These are phyloP conservation scores for Cheilosia impressa DNA, from an alignment of 2,888 invertebrate genomes.

Conservation along the genomic window DNA sequence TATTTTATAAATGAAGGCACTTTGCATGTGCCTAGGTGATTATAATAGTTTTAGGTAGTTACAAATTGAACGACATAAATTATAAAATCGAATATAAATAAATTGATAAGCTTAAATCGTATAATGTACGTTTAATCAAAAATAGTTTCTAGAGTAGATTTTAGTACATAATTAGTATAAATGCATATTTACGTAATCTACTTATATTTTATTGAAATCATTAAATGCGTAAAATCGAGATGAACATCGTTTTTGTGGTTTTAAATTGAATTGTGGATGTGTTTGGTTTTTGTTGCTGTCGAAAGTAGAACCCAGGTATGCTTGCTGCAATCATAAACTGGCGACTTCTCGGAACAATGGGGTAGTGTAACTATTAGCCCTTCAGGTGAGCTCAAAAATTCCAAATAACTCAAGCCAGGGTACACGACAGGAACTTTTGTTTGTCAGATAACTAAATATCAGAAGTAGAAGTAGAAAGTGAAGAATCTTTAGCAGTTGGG, in stretches of 20 bases:
- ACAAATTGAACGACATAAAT: neutral
- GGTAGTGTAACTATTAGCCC: no score
- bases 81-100: neutral
- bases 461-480: no score
- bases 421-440: no score
- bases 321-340: no score
- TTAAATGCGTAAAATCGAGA: neutral
- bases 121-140: slow-evolving; percentile 1
- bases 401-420: no score
- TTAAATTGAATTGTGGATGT: no score
- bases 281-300: no score
- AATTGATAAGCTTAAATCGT: slow-evolving; percentile 9
- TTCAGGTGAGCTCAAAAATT: no score
- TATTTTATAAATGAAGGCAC: slow-evolving; percentile 9
- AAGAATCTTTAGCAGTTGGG: no score
- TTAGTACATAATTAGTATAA: neutral
- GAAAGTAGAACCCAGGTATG: no score
- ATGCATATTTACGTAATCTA: neutral
- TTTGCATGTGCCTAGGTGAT: slow-evolving; percentile 38
- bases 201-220: neutral
- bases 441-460: no score
- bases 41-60: slow-evolving; percentile 25
- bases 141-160: neutral
- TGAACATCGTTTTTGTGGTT: neutral
- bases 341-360: no score